phyloP scores from a whole-genome alignment of 2,797 vertebrate genomes.

The Microctenopoma lineatum region DNA sequence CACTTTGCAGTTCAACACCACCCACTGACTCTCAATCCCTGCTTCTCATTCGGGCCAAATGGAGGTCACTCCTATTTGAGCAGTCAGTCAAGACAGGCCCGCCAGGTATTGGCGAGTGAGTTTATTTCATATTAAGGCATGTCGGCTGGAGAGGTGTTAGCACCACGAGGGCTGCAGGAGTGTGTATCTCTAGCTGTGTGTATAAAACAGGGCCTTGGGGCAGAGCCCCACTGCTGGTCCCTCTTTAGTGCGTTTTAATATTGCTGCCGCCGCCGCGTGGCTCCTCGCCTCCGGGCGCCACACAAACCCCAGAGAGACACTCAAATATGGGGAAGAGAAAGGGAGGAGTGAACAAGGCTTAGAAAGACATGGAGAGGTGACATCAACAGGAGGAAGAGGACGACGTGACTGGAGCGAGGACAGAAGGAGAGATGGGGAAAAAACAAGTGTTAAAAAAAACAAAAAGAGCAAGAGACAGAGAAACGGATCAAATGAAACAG shows the following conservation, averaged over 20 bases:
- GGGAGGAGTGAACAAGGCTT: conserved; percentile 13
- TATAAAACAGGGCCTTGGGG: conserved; percentile 51
- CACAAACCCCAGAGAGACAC: conserved; percentile 55
- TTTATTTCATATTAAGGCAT: conserved; percentile 79
- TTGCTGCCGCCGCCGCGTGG: conserved; percentile 61
- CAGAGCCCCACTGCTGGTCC: conserved; percentile 65
- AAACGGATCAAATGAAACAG: conserved; percentile 2
- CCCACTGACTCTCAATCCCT: conserved; percentile 66
- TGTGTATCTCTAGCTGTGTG: conserved; percentile 30
- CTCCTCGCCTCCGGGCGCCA: conserved; percentile 69
- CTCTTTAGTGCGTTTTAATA: conserved; percentile 83
- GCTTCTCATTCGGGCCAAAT: conserved; percentile 74
- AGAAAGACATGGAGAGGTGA: conserved; percentile 23
- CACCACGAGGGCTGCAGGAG: conserved; percentile 44
- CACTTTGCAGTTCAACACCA: conserved; percentile 63
- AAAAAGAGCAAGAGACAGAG: background rate
- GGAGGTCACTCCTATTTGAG: conserved; percentile 79
- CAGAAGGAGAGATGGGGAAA: background rate
- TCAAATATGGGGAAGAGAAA: conserved; percentile 22
- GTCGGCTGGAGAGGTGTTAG: conserved; percentile 67
- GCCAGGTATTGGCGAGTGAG: conserved; percentile 76
- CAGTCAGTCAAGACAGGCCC: conserved; percentile 77
- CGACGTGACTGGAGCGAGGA: background rate
- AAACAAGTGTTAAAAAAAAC: background rate
- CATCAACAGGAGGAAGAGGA: background rate